Evolutionary conservation across 2,113 vertebrate species (phyloP).

Genomic region (Nibea coibor): DNA sequence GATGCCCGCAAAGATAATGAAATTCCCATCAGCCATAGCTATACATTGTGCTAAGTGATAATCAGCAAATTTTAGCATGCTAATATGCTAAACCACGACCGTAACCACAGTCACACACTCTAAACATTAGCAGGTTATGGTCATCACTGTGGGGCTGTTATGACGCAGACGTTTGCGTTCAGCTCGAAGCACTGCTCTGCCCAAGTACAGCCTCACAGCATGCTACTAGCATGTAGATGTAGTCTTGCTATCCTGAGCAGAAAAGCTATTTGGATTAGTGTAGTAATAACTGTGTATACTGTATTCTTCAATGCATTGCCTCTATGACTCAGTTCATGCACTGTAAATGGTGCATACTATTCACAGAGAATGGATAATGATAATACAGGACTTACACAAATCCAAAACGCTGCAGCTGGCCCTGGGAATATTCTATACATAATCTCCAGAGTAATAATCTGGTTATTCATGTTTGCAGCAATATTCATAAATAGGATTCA

Average conservation of each 20-base stretch:
- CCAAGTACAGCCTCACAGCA: not conserved
- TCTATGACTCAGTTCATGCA: not conserved
- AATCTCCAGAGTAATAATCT: not conserved
- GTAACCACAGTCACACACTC: not conserved
- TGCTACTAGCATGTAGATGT: not conserved
- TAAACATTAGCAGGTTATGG: not conserved
- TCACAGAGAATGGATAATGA: not conserved
- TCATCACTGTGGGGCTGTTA: not conserved
- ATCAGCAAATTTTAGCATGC: not conserved
- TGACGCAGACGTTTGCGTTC: not conserved
- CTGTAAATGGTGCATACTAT: not conserved
- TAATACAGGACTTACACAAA: slow-evolving; percentile 1
- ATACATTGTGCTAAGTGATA: not conserved
- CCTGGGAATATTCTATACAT: not conserved
- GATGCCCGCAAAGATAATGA: not conserved
- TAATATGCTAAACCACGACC: not conserved
- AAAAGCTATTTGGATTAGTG: not conserved
- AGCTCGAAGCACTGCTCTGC: not conserved
- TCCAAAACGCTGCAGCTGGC: not conserved
- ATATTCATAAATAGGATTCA: not conserved
- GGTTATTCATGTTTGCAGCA: not conserved
- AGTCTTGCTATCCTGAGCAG: not conserved
- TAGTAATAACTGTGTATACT: not conserved
- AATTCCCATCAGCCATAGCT: not conserved
- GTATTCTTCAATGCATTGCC: not conserved